These are phyloP conservation scores for Venusia cambrica DNA, from an alignment of 2,888 invertebrate species.

Conservation along the genomic window DNA sequence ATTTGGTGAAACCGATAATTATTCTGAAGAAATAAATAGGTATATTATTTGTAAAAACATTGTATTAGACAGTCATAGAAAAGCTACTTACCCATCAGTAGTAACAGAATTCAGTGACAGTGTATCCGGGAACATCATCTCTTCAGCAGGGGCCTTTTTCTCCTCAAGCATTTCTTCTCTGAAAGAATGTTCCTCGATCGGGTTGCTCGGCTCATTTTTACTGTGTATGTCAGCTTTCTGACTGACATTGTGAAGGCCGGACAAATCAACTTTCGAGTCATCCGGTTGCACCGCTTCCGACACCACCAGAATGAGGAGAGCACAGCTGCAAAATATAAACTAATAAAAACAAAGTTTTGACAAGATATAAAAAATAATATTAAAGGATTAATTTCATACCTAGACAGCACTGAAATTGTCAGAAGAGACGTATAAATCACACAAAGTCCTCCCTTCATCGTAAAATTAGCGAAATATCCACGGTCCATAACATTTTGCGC, in stretches of 20 bases:
- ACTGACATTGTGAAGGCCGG: conserved; percentile 70
- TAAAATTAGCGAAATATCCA: conserved; percentile 72
- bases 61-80: no score
- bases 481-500: conserved; percentile 76
- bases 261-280: conserved; percentile 56
- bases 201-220: conserved; percentile 14
- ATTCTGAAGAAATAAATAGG: conserved; percentile 11
- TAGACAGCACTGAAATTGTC: conserved; percentile 81
- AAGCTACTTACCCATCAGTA: conserved; percentile 76
- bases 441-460: conserved; percentile 83
- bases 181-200: conserved; percentile 11
- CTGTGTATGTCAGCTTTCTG: conserved; percentile 42
- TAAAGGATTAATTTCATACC: conserved; percentile 53
- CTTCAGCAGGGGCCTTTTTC: conserved; percentile 35
- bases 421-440: conserved; percentile 82
- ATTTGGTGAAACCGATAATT: background rate
- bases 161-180: conserved; percentile 25
- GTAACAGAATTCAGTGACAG: conserved; percentile 79
- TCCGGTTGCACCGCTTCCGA: conserved; percentile 76
- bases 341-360: no score
- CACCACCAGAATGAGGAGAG: conserved; percentile 81
- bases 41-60: background rate
- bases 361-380: background rate
- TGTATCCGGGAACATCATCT: conserved; percentile 75
- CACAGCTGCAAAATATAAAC: conserved; percentile 66